Evolutionary conservation across 2,113 vertebrate genomes (phyloP), one percentile per base, ranked within the genome.

Genomic region (Dissostichus mawsoni): DNA sequence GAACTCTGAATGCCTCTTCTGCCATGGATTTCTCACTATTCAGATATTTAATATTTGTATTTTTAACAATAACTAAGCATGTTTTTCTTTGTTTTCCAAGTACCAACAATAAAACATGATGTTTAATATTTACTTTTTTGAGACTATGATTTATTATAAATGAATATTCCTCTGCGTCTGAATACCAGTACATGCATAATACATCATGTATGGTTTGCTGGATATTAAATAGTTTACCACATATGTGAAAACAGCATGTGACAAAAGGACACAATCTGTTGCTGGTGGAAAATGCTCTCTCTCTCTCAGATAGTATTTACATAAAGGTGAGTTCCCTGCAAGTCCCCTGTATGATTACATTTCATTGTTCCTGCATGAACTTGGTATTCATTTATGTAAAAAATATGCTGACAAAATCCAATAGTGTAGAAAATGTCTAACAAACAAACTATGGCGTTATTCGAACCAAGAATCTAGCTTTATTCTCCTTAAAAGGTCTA

Each of bases 241-340:
- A 80, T 67, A 72, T 77, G 78, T 74, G 78, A 73, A 45, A 41
- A 58, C 64, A 81, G 68, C 52, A 11, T 50, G 50, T 25, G 20
- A 63, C 18, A 63, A 50, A 4, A 44, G 50, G 11, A 47, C 20
- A 50, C 57, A 69, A 57, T 69, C 70, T 70, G 79, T 66, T 66
- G 17, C n/a, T 68, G 11, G 47, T 45, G 10, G 29, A 53, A 57
- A 57, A 55, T 13, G 14, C 62, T 47, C 33, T 56, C 41, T 68
- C 48, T 75, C 3, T 80, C 20, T 70, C 17, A 62, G 8, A 59
- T 11, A 10, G 52, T 33, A 57, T 63, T 18, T 51, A 23, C 52
- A 65, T 57, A 11, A 18, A 11, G 0, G 2, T 20, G 41, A 33
- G 9, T 33, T 18, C 3, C 25, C 13, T n/a, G 8, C 57, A 11